Percentiles rank a stretch among this genome's conserved stretches.
Conservation (phyloP, 1,140 invertebrate species). For the Thaumetopoea pityocampa region DNA sequence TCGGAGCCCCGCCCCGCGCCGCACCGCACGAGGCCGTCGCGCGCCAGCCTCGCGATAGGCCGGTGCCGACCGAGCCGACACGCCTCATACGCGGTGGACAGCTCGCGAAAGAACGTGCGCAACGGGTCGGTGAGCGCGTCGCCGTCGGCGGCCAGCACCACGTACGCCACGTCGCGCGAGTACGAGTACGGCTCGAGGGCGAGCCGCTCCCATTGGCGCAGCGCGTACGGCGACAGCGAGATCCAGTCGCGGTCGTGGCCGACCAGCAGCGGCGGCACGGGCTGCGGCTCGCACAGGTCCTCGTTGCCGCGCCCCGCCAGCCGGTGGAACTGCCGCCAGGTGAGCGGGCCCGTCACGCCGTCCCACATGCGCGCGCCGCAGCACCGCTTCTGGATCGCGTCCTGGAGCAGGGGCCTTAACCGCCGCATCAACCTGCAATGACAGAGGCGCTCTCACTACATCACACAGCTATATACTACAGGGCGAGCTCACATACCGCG, state of each 20-base stretch:
- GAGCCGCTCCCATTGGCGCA: conserved; percentile 96
- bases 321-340: conserved; percentile 97
- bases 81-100: conserved; percentile 94
- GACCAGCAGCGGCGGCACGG: conserved; percentile 94
- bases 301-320: conserved; percentile 95
- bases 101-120: conserved; percentile 92
- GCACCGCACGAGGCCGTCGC: conserved; percentile 93
- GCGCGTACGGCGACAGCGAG: conserved; percentile 92
- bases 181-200: conserved; percentile 96
- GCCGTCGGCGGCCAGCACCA: conserved; percentile 95
- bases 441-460: neutral
- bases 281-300: conserved; percentile 96
- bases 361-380: conserved; percentile 89
- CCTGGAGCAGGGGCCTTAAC: conserved; percentile 93
- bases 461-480: too few species aligned
- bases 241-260: conserved; percentile 97
- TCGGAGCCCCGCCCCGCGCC: conserved; percentile 75
- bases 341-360: conserved; percentile 93
- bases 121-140: conserved; percentile 88
- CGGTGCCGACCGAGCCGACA: conserved; percentile 93
- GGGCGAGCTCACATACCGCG: too few species aligned
- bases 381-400: conserved; percentile 96
- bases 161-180: conserved; percentile 93
- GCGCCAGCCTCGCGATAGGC: conserved; percentile 87
- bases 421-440: conserved; percentile 84